Percentiles rank a stretch among this genome's conserved stretches.
Evolutionary conservation across 2,113 vertebrate species (phyloP).

Genomic region (Pseudorasbora parva): DNA sequence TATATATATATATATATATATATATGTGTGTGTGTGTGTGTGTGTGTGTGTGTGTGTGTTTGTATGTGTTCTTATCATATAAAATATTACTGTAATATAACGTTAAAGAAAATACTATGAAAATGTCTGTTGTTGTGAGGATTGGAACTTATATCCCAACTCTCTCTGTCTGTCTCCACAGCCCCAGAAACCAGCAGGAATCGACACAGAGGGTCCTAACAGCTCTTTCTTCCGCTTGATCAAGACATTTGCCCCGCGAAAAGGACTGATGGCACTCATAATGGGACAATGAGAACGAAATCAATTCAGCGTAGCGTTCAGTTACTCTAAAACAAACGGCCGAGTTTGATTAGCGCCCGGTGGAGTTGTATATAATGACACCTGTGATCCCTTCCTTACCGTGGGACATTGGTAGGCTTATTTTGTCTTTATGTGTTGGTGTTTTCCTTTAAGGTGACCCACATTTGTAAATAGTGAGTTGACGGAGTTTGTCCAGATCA

Average conservation of each 20-base stretch:
- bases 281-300: constrained; percentile 72
- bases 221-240: constrained; percentile 93
- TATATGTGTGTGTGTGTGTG: too few relatives aligned
- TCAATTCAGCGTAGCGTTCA: constrained; percentile 78
- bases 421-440: constrained; percentile 87
- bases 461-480: constrained; percentile 97
- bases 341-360: constrained; percentile 79
- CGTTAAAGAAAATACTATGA: neutral
- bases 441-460: constrained; percentile 90
- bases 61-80: too few relatives aligned
- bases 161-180: constrained; percentile 66
- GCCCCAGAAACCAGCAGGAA: constrained; percentile 84
- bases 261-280: constrained; percentile 59
- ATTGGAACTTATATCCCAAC: neutral
- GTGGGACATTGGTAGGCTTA: constrained; percentile 80
- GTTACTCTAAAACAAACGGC: constrained; percentile 81
- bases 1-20: too few relatives aligned
- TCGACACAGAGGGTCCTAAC: constrained; percentile 94
- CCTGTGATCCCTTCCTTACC: constrained; percentile 79
- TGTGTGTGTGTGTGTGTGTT: too few relatives aligned
- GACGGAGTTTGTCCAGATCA: constrained; percentile 98
- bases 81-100: neutral
- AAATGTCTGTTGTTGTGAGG: neutral
- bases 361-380: constrained; percentile 84
- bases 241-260: constrained; percentile 68